These are phyloP conservation scores for Agriopis leucophaearia DNA, from an alignment of 2,888 invertebrate species.

Conservation along the genomic window DNA sequence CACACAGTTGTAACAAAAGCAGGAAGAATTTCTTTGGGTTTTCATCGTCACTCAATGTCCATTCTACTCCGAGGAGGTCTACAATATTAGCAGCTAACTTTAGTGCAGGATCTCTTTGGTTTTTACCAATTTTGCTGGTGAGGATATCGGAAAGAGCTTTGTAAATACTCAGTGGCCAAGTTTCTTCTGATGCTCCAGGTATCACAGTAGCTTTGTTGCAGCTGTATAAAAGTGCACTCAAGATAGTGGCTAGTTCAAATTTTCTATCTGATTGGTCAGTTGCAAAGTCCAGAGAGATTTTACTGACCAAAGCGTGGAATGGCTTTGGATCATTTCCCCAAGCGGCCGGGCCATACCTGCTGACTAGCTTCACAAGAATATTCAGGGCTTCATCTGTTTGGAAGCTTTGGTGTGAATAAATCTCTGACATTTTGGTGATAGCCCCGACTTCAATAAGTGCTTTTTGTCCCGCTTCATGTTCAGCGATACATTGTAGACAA, in stretches of 20 bases:
- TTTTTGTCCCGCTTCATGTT: constrained; percentile 91
- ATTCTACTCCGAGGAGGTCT: constrained; percentile 93
- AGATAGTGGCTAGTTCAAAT: constrained; percentile 94
- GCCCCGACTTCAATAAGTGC: constrained; percentile 92
- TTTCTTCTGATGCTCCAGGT: constrained; percentile 89
- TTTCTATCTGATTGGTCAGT: constrained; percentile 95
- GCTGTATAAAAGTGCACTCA: constrained; percentile 91
- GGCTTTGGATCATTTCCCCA: constrained; percentile 93
- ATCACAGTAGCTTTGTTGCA: constrained; percentile 89
- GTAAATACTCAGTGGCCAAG: constrained; percentile 93
- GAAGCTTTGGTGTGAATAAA: constrained; percentile 95
- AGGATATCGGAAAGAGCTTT: constrained; percentile 94
- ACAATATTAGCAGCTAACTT: constrained; percentile 93
- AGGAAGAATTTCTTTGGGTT: constrained; percentile 94
- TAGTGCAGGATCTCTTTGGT: constrained; percentile 95
- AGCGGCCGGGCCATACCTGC: constrained; percentile 89
- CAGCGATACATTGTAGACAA: constrained; percentile 93
- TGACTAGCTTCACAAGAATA: constrained; percentile 91
- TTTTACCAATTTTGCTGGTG: constrained; percentile 94
- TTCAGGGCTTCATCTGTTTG: constrained; percentile 95
- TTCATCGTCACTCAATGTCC: constrained; percentile 93
- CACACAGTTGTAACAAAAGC: constrained; percentile 93
- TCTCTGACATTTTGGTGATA: constrained; percentile 93
- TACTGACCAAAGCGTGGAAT: constrained; percentile 93
- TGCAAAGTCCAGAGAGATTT: constrained; percentile 95